These are phyloP conservation scores for Lasius platythorax DNA, from an alignment of 2,888 invertebrate genomes.

Conservation along the genomic window DNA sequence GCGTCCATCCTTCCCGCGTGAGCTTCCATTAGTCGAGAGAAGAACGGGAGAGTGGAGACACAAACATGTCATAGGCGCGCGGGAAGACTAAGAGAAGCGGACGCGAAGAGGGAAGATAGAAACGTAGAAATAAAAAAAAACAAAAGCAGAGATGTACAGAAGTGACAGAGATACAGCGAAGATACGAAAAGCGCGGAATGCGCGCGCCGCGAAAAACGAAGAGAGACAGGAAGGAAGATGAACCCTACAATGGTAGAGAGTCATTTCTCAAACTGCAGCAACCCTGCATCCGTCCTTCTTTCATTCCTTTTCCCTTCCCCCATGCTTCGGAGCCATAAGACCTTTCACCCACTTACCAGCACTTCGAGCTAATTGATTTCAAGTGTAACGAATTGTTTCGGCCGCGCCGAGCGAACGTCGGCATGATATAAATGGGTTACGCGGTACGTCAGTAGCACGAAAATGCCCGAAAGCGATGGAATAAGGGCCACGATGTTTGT, in stretches of 20 bases:
- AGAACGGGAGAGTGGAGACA: slow-evolving; percentile 23
- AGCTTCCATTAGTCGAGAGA: slow-evolving; percentile 53
- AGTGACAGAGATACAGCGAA: slow-evolving; percentile 11
- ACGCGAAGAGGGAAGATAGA: neutral
- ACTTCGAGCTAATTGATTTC: slow-evolving; percentile 77
- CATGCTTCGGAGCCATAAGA: slow-evolving; percentile 54
- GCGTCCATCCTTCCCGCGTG: slow-evolving; percentile 29
- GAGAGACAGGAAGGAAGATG: slow-evolving; percentile 37
- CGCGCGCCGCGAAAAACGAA: slow-evolving; percentile 43
- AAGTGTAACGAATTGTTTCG: slow-evolving; percentile 77
- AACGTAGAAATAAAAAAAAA: slow-evolving; percentile 37
- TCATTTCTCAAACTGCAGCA: slow-evolving; percentile 72
- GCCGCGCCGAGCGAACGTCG: slow-evolving; percentile 58
- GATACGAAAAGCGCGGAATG: slow-evolving; percentile 57
- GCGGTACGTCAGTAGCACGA: slow-evolving; percentile 36
- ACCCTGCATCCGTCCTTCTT: slow-evolving; percentile 26
- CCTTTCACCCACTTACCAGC: slow-evolving; percentile 74
- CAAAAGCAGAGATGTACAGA: slow-evolving; percentile 25
- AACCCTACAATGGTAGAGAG: slow-evolving; percentile 48
- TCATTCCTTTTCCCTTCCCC: slow-evolving; percentile 22
- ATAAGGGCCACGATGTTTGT: neutral
- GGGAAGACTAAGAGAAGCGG: neutral
- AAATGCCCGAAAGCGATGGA: neutral
- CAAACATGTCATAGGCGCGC: slow-evolving; percentile 16
- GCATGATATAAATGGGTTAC: slow-evolving; percentile 68